These are phyloP conservation scores for Busseola fusca DNA, from an alignment of 2,888 invertebrate genomes.

Conservation along the genomic window DNA sequence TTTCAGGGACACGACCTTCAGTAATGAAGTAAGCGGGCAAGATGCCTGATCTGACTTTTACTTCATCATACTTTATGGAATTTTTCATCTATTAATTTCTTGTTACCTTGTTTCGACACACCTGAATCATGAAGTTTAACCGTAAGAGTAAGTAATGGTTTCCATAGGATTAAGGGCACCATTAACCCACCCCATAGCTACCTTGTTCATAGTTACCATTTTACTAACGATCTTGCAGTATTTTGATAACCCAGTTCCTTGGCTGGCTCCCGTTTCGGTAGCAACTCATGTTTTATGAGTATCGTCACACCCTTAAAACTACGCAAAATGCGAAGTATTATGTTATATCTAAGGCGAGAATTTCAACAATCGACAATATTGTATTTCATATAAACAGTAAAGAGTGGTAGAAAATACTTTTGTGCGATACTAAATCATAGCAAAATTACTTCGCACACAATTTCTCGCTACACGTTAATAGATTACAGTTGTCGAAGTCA, in stretches of 20 bases:
- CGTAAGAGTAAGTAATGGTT: not conserved
- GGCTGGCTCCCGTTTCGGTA: not conserved
- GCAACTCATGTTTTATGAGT: not conserved
- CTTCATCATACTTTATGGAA: not conserved
- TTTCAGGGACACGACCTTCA: not conserved
- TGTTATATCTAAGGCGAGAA: not conserved
- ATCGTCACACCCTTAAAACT: not conserved
- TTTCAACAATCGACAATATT: not conserved
- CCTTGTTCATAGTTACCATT: not conserved
- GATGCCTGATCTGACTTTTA: not conserved
- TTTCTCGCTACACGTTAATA: conserved; percentile 7
- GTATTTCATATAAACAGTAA: not conserved
- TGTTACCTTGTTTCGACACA: not conserved
- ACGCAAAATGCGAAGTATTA: not conserved
- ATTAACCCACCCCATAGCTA: not conserved
- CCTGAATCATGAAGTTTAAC: not conserved
- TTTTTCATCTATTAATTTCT: not conserved
- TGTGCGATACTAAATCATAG: not conserved
- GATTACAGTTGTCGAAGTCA: conserved; percentile 12
- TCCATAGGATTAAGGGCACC: not conserved
- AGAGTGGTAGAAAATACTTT: conserved; percentile 3
- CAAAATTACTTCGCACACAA: conserved; percentile 8
- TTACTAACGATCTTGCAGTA: not conserved
- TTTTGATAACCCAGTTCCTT: not conserved
- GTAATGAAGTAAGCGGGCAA: not conserved